Conservation (phyloP, 2,113 vertebrate genomes). For the Halichoeres trimaculatus region DNA sequence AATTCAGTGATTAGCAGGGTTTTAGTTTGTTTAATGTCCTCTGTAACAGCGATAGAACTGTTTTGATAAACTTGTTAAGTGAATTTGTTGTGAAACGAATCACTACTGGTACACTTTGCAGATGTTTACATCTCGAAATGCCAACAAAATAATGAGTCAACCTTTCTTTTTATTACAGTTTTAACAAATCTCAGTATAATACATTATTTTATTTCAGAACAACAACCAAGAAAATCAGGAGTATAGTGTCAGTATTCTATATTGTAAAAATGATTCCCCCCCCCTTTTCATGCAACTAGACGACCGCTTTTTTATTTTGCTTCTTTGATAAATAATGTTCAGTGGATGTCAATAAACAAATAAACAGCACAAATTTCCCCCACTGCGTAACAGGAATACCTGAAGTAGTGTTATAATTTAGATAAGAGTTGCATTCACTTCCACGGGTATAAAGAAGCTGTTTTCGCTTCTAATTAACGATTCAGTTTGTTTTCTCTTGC, state of each 20-base stretch:
- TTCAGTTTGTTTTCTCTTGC: neutral
- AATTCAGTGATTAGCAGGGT: neutral
- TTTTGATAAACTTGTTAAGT: neutral
- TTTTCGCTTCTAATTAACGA: neutral
- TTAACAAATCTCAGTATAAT: neutral
- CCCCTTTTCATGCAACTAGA: neutral
- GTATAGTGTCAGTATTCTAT: too few species aligned
- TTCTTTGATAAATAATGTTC: neutral
- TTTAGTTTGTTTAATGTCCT: neutral
- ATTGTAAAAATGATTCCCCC: too few species aligned
- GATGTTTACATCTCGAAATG: neutral
- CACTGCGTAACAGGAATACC: neutral
- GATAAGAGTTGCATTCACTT: fast-evolving
- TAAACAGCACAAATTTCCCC: neutral
- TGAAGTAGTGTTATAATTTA: neutral
- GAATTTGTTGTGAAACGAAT: too few species aligned
- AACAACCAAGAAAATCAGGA: too few species aligned
- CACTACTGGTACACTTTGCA: too few species aligned
- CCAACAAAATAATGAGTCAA: neutral
- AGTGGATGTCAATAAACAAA: neutral
- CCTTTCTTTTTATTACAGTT: neutral
- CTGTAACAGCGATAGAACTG: neutral
- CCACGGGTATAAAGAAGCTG: neutral
- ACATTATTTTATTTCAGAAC: too few species aligned
- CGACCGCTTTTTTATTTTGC: neutral